Conservation (phyloP, 1,140 invertebrate species). For the Papilio aristodemus region DNA sequence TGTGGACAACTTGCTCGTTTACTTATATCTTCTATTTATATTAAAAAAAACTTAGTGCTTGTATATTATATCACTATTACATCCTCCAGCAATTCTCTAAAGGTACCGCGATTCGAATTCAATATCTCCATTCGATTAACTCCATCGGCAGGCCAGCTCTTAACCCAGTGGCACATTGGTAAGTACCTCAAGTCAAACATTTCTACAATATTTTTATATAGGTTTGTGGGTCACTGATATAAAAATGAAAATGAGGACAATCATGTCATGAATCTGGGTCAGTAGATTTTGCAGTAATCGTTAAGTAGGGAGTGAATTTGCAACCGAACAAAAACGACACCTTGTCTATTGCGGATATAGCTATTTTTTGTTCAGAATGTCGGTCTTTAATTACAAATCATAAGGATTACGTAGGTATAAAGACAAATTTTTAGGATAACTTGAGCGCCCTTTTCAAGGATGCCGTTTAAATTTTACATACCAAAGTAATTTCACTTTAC, state of each 20-base stretch:
- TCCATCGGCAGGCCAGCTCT: neutral
- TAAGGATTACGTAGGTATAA: no score
- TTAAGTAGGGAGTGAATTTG: conserved; percentile 8
- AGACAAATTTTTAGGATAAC: no score
- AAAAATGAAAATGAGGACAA: conserved; percentile 24
- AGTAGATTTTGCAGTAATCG: conserved; percentile 13
- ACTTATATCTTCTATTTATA: no score
- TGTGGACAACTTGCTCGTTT: no score
- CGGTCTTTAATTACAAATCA: no score
- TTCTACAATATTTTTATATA: conserved; percentile 19
- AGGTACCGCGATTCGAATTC: neutral
- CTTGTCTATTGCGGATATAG: neutral
- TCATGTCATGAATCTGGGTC: conserved; percentile 21
- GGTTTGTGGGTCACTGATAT: conserved; percentile 17
- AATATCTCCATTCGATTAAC: neutral
- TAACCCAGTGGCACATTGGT: conserved; percentile 5
- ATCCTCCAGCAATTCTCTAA: neutral
- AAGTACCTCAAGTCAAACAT: conserved; percentile 3
- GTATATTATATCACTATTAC: no score
- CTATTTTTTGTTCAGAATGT: no score
- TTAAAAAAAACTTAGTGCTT: no score
- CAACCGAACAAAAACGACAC: conserved; percentile 11
- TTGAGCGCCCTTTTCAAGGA: no score
- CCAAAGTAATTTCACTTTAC: no score
- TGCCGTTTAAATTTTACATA: no score